Evolutionary conservation across 1,140 invertebrate species (phyloP).

Genomic region (Panulirus ornatus): DNA sequence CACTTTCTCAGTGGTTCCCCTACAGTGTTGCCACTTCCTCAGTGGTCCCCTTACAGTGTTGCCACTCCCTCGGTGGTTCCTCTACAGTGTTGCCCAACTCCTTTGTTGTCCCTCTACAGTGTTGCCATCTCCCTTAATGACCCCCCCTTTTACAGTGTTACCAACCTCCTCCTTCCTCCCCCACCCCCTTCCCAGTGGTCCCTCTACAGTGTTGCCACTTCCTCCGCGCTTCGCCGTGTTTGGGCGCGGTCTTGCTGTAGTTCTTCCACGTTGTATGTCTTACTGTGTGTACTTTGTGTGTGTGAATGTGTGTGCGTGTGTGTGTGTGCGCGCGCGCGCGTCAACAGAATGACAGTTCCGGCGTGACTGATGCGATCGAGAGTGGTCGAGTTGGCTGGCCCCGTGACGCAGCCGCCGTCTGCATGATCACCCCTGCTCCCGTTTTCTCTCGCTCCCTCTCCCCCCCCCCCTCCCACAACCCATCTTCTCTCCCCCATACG

Average conservation of each 20-base stretch:
- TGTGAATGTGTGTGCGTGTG: constrained; percentile 10
- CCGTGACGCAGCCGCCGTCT: too few species aligned
- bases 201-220: constrained; percentile 72
- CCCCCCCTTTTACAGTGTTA: constrained; percentile 45
- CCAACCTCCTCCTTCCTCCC: constrained; percentile 17
- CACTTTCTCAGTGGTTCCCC: constrained; percentile 23
- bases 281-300: constrained; percentile 63
- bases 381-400: too few species aligned
- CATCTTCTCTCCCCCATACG: too few species aligned
- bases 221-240: constrained; percentile 65
- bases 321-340: not conserved
- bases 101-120: constrained; percentile 31
- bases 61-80: constrained; percentile 12
- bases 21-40: constrained; percentile 19
- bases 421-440: too few species aligned
- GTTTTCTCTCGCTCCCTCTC: too few species aligned
- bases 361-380: too few species aligned
- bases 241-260: constrained; percentile 68
- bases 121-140: constrained; percentile 34
- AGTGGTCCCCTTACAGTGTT: constrained; percentile 42
- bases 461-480: too few species aligned
- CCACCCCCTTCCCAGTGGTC: constrained; percentile 65
- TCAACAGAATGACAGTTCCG: too few species aligned
- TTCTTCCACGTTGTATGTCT: constrained; percentile 70
- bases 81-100: constrained; percentile 30